Percentiles rank a stretch among this genome's conserved stretches.
Conservation (phyloP, 2,888 invertebrate species). For the Aspidiotus destructor region DNA sequence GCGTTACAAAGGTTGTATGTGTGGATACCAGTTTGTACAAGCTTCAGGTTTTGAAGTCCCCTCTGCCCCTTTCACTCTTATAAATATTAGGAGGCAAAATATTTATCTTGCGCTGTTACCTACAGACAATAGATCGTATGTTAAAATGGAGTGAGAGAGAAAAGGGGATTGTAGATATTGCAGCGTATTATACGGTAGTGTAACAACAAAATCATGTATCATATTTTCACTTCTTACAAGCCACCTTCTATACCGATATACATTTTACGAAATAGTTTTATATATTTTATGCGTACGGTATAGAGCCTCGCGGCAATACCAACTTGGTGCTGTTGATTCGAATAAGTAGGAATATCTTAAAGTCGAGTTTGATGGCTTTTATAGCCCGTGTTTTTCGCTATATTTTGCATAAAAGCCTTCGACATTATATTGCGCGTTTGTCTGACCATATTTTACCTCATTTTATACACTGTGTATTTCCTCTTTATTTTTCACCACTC, state of each 20-base stretch:
- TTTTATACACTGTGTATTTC: neutral
- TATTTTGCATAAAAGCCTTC: too few relatives aligned
- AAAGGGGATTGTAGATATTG: neutral
- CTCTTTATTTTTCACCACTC: too few relatives aligned
- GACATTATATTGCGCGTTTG: too few relatives aligned
- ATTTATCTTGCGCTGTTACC: neutral
- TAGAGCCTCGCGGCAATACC: neutral
- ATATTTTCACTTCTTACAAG: slow-evolving; percentile 17
- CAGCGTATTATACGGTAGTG: slow-evolving; percentile 8
- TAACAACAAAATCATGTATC: slow-evolving; percentile 19
- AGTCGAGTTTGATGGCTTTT: neutral
- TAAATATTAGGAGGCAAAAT: too few relatives aligned
- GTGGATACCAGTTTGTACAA: too few relatives aligned
- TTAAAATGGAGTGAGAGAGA: neutral
- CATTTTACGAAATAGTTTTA: neutral
- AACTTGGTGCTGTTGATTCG: neutral
- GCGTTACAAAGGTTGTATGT: too few relatives aligned
- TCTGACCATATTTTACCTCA: neutral
- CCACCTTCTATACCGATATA: neutral
- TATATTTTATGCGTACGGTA: neutral
- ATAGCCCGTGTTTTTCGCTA: neutral
- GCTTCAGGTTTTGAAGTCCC: too few relatives aligned
- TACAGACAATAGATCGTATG: slow-evolving; percentile 19
- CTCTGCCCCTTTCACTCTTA: too few relatives aligned
- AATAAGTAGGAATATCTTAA: neutral